phyloP scores from a whole-genome alignment of 1,140 invertebrate species.

The Periplaneta americana region DNA sequence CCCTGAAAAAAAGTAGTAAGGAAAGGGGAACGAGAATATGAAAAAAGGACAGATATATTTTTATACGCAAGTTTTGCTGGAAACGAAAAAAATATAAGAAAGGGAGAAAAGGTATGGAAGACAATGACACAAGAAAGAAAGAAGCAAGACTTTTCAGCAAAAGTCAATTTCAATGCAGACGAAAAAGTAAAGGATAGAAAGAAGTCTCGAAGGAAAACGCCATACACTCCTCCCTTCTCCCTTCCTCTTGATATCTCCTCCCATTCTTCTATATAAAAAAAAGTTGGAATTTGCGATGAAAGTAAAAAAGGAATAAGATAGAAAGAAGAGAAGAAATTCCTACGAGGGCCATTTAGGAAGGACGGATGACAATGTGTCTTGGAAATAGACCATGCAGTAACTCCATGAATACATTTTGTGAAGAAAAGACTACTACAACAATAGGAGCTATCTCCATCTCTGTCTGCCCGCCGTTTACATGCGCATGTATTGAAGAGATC shows the following conservation, averaged over 20 bases:
- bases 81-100: background rate
- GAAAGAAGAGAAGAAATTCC: constrained; percentile 7
- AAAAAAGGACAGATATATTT: background rate
- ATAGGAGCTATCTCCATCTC: background rate
- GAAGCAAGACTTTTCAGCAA: background rate
- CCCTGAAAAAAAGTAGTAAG: background rate
- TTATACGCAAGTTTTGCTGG: background rate
- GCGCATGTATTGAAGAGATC: background rate
- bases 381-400: constrained; percentile 14
- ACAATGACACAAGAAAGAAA: constrained; percentile 1
- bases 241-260: background rate
- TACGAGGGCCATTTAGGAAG: constrained; percentile 5
- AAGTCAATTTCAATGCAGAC: constrained; percentile 2
- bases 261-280: background rate
- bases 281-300: constrained; percentile 1
- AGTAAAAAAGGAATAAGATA: constrained; percentile 3
- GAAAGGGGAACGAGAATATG: background rate
- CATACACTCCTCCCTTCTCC: background rate
- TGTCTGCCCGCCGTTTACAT: background rate
- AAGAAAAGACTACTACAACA: constrained; percentile 1
- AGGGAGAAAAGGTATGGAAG: background rate
- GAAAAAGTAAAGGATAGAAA: background rate
- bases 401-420: constrained; percentile 9
- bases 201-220: background rate
- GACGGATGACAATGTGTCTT: constrained; percentile 15